A percentile compares a stretch with the other conserved stretches of the same genome.
These are phyloP conservation scores for Ptiloglossa arizonensis DNA, from an alignment of 1,140 invertebrate species.

Conservation along the genomic window DNA sequence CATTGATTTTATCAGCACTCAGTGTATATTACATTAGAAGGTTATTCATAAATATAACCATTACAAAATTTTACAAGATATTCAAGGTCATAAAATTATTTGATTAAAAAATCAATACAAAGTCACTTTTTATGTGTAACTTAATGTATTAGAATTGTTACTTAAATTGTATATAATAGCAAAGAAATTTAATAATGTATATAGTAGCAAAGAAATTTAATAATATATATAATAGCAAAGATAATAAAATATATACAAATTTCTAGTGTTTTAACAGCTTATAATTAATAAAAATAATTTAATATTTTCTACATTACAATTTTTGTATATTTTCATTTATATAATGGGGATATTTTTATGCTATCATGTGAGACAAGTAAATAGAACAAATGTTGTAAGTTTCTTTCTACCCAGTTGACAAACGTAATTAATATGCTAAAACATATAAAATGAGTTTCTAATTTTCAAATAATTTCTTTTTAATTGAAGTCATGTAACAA, in stretches of 20 bases:
- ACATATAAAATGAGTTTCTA: background rate
- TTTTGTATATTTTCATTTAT: background rate
- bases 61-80: background rate
- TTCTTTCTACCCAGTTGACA: no score
- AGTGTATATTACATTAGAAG: background rate
- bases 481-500: constrained; percentile 2
- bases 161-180: background rate
- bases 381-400: background rate
- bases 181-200: background rate
- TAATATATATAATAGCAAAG: background rate
- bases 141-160: background rate
- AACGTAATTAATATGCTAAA: background rate
- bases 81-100: background rate
- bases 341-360: background rate
- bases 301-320: background rate
- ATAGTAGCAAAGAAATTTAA: background rate
- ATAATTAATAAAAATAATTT: background rate
- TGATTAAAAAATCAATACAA: background rate
- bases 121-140: background rate
- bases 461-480: background rate
- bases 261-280: background rate
- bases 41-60: background rate
- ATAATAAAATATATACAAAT: background rate
- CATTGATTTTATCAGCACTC: background rate
- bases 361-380: background rate